phyloP scores from a whole-genome alignment of 2,113 vertebrate species.

The Macquaria australasica region DNA sequence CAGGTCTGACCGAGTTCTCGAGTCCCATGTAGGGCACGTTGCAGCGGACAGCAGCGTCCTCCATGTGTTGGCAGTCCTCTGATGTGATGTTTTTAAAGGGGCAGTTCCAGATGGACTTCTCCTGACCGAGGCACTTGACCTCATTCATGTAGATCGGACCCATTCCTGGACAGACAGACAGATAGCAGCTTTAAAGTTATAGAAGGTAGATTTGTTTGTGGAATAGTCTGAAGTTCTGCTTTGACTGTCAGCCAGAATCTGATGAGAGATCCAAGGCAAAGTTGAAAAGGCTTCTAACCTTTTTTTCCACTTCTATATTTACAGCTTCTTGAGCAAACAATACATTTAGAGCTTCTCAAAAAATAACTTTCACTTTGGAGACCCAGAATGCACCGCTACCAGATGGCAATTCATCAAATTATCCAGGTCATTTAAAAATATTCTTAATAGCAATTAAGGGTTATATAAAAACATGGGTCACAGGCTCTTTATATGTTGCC shows the following conservation, averaged over 20 bases:
- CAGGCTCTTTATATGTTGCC: not conserved
- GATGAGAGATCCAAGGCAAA: not conserved
- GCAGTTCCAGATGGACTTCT: constrained; percentile 92
- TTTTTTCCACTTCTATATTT: not conserved
- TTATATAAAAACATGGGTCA: not conserved
- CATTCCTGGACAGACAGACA: constrained; percentile 82
- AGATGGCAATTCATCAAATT: not conserved
- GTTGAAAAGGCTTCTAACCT: no score
- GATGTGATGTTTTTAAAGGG: constrained; percentile 91
- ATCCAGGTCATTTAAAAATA: not conserved
- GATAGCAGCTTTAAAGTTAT: not conserved
- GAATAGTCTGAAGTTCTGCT: not conserved
- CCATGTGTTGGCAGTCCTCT: constrained; percentile 92
- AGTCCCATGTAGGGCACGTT: constrained; percentile 92
- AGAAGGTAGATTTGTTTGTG: not conserved
- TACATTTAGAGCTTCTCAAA: not conserved
- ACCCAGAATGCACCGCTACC: not conserved
- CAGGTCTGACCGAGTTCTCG: constrained; percentile 90
- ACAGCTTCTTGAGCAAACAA: not conserved
- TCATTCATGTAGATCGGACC: constrained; percentile 96
- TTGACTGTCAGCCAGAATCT: not conserved
- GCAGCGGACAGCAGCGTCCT: constrained; percentile 91
- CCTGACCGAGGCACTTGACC: constrained; percentile 90
- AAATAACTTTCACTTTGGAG: not conserved
- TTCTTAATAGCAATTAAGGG: not conserved